Evolutionary conservation across 2,888 invertebrate genomes (phyloP), one percentile per base, ranked within the genome.

Genomic region (Ophion costatus): DNA sequence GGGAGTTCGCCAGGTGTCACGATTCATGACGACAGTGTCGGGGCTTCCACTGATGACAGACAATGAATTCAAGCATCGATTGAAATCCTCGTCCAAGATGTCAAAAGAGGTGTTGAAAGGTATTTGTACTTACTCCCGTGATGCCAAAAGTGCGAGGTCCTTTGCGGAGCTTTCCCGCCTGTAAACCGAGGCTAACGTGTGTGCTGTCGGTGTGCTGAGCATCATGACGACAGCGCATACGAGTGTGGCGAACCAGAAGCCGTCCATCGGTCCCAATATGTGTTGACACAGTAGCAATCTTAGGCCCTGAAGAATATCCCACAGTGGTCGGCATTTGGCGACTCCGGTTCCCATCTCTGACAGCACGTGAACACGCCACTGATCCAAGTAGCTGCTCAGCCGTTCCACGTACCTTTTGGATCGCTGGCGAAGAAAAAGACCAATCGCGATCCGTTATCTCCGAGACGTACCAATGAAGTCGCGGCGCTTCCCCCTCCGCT

Each of bases 261-360:
- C 96, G 88, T 97, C 96, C 95, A 96, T 90, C 56, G 96, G 96
- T 67, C 96, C 96, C 67, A 96, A 94, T 88, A 96, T 95, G 91
- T 95, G 95, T 75, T 95, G 95, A 90, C 96, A 97, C 10, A 96
- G 89, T 83, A 96, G 93, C 0, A 95, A 93, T 86, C 97, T 95
- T 24, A 95, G 94, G 38, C 96, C 96, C 87, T 96, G 95, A 88
- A 95, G 96, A 51, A 97, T 95, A 66, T 96, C 95, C 94, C 96
- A 97, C 59, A 97, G 94, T 0, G 97, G 97, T 2, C 95, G 95
- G 92, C 97, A 97, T 73, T 95, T 95, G 6, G 96, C 96, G 5
- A 96, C 96, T 74, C 96, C 95, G 78, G 95, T 95, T 1, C 95
- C 95, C 51, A 96, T 95, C 63, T 96, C 95, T 14, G 94, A 92